Conservation (phyloP, 2,113 vertebrate species). For the Oncorhynchus kisutch region DNA sequence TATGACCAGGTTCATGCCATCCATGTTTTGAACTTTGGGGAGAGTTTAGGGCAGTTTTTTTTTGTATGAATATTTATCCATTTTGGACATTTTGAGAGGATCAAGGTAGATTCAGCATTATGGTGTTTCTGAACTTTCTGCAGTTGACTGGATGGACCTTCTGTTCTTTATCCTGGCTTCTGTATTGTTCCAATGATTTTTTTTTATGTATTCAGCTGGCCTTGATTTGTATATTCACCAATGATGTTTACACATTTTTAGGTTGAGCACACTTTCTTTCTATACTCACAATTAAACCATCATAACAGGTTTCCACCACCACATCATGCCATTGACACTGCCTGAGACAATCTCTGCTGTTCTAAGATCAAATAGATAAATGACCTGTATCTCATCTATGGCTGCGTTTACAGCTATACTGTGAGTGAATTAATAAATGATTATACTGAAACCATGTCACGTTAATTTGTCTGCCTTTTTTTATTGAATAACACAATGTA, state of each 20-base stretch:
- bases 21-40: too few relatives aligned
- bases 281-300: background rate
- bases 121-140: conserved; percentile 13
- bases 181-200: conserved; percentile 14
- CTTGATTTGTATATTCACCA: background rate
- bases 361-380: conserved; percentile 23
- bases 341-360: conserved; percentile 50
- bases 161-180: conserved; percentile 42
- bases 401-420: conserved; percentile 35
- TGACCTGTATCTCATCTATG: background rate
- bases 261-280: too few relatives aligned
- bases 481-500: conserved; percentile 17
- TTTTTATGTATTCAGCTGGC: background rate
- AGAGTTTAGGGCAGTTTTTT: too few relatives aligned
- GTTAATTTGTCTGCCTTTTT: conserved; percentile 11
- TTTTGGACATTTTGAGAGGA: conserved; percentile 1
- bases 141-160: conserved; percentile 22
- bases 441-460: conserved; percentile 14
- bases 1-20: too few relatives aligned
- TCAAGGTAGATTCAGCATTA: conserved; percentile 40
- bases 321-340: conserved; percentile 22
- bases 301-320: conserved; percentile 47
- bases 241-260: background rate
- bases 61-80: too few relatives aligned
- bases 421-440: conserved; percentile 52